Evolutionary conservation across 2,888 invertebrate genomes (phyloP).

Genomic region (Ypsolopha scabrella): DNA sequence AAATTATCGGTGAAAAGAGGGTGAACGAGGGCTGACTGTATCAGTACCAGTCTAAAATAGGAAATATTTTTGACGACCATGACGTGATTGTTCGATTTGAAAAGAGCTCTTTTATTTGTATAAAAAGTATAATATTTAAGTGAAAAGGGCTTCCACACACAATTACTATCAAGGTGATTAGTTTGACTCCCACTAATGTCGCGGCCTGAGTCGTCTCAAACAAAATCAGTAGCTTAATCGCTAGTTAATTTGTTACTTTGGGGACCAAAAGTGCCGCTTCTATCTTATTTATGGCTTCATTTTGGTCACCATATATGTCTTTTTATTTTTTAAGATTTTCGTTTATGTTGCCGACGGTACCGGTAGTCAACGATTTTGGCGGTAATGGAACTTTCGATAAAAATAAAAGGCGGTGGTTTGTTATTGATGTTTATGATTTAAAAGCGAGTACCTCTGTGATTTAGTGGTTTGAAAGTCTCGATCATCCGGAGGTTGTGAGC

Average conservation of each 20-base stretch:
- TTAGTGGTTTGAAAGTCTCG: no score
- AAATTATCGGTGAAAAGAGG: no score
- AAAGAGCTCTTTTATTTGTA: no score
- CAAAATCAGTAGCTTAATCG: conserved; percentile 66
- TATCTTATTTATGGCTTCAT: conserved; percentile 61
- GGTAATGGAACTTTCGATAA: neutral
- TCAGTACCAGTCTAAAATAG: no score
- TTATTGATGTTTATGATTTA: no score
- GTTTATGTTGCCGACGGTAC: conserved; percentile 6
- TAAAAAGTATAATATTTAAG: no score
- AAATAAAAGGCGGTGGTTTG: no score
- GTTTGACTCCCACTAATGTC: conserved; percentile 49
- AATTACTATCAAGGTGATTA: conserved; percentile 47
- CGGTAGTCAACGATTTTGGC: neutral
- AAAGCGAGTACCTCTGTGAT: no score
- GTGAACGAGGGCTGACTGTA: no score
- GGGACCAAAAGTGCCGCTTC: conserved; percentile 55
- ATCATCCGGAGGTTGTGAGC: no score
- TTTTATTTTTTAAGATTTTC: conserved; percentile 24
- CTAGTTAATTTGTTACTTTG: conserved; percentile 64
- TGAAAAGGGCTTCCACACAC: conserved; percentile 3
- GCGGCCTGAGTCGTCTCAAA: conserved; percentile 37
- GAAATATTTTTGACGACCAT: no score
- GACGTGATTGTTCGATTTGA: no score
- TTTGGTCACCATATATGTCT: conserved; percentile 47